Evolutionary conservation across 2,797 vertebrate species (phyloP).

Genomic region (Lagorchestes hirsutus): DNA sequence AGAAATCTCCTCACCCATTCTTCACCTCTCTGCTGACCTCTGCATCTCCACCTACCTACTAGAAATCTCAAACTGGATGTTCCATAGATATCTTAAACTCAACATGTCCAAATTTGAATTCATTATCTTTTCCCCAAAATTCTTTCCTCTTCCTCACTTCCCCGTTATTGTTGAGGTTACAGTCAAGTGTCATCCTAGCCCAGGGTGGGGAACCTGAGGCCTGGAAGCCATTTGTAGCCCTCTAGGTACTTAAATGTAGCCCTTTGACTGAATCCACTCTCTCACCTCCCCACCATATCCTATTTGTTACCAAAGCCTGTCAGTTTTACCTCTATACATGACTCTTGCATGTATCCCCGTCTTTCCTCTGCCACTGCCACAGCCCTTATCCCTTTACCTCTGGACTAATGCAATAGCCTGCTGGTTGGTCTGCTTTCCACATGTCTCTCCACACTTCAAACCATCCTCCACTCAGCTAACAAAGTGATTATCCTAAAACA

Average conservation of each 20-base stretch:
- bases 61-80: neutral
- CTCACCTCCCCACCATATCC: neutral
- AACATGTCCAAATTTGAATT: neutral
- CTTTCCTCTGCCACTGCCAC: neutral
- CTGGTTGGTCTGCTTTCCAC: neutral
- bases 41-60: neutral
- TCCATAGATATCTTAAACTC: neutral
- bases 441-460: no score
- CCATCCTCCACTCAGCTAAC: neutral
- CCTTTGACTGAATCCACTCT: neutral
- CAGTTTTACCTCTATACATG: neutral
- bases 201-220: no score
- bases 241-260: no score
- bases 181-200: neutral
- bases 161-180: neutral
- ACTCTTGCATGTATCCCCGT: neutral
- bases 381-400: neutral
- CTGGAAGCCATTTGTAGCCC: no score
- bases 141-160: neutral
- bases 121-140: neutral
- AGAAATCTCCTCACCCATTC: neutral
- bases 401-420: neutral
- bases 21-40: neutral
- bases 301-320: neutral
- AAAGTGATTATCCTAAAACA: neutral